phyloP scores from a whole-genome alignment of 2,113 vertebrate species.

The Phycodurus eques region DNA sequence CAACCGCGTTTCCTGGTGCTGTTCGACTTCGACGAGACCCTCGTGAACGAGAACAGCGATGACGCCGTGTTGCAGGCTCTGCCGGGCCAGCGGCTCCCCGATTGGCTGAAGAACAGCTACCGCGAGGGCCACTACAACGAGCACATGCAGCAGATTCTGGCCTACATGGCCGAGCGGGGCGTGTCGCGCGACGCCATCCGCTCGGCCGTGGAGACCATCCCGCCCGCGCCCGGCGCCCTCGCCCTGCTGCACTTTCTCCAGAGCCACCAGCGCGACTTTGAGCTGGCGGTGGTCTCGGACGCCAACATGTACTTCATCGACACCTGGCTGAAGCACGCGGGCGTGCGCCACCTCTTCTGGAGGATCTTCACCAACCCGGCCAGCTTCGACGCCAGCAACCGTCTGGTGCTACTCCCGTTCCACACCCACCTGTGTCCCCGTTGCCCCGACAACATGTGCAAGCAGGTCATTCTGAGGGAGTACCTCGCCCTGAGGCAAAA shows the following conservation, averaged over 20 bases:
- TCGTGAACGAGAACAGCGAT: slow-evolving; percentile 88
- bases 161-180: slow-evolving; percentile 83
- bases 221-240: slow-evolving; percentile 78
- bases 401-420: slow-evolving; percentile 81
- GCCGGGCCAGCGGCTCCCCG: slow-evolving; percentile 79
- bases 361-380: slow-evolving; percentile 87
- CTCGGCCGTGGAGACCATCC: slow-evolving; percentile 76
- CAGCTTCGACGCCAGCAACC: slow-evolving; percentile 73
- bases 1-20: slow-evolving; percentile 77
- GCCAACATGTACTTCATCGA: slow-evolving; percentile 90
- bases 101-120: slow-evolving; percentile 74
- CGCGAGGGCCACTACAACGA: slow-evolving; percentile 84
- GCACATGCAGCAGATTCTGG: slow-evolving; percentile 81
- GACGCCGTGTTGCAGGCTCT: slow-evolving; percentile 76
- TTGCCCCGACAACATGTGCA: slow-evolving; percentile 95
- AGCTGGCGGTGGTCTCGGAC: slow-evolving; percentile 86
- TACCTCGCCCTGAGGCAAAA: slow-evolving; percentile 76
- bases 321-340: slow-evolving; percentile 73
- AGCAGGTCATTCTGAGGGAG: slow-evolving; percentile 82
- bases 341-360: slow-evolving; percentile 77
- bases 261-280: slow-evolving; percentile 78
- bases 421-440: slow-evolving; percentile 83
- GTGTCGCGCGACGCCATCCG: slow-evolving; percentile 74
- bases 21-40: slow-evolving; percentile 95
- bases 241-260: slow-evolving; percentile 81